Base-by-base conservation (phyloP, 1,140 invertebrate species). In the Tenebrio molitor region DNA sequence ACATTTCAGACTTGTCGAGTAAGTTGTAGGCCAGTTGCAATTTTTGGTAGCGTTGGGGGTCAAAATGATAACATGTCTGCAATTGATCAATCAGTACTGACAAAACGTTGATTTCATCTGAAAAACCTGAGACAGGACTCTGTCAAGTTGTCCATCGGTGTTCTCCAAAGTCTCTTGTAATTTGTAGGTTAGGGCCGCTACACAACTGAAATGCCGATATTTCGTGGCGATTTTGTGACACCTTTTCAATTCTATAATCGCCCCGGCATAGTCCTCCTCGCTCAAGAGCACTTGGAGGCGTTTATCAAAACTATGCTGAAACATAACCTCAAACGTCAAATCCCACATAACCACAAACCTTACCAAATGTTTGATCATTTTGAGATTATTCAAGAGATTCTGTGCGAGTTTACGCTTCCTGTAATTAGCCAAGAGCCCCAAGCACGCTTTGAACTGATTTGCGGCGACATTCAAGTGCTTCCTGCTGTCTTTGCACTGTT, bases 91-190 rank as follows among this genome's bases (percentile, higher is more conserved):
- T 33, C 15, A 71, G 2, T 81, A 73, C 83, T 1, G 14, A 29
- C 12, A 33, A 58, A 39, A 2, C 7, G n/a, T 7, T 2, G 5
- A 2, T n/a, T 39, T 5, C 8, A 8, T 3, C 25, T 29, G 8
- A 29, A 29, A 29, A 29, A 94, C 90, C 79, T 92, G 93, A 1
- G 95, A 91, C 5, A 98, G 84, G 0, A 95, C 95, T 3, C 90
- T 88, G 81, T 99, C 97, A 46, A 99, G 82, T 76, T 95, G 93
- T 78, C 97, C 94, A 83, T 98, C 97, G 0, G 95, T 95, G 85
- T 95, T 90, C 72, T 94, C 92, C 46, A 98, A 84, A 0, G 94
- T 97, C 80, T 98, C 96, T 82, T 97, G 94, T 0, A 99, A 83
- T 80, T 97, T 94, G 74, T 89, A 89, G 42, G 89, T 90, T n/a